Conservation (phyloP, 2,888 invertebrate species). For the Axea sp. region DNA sequence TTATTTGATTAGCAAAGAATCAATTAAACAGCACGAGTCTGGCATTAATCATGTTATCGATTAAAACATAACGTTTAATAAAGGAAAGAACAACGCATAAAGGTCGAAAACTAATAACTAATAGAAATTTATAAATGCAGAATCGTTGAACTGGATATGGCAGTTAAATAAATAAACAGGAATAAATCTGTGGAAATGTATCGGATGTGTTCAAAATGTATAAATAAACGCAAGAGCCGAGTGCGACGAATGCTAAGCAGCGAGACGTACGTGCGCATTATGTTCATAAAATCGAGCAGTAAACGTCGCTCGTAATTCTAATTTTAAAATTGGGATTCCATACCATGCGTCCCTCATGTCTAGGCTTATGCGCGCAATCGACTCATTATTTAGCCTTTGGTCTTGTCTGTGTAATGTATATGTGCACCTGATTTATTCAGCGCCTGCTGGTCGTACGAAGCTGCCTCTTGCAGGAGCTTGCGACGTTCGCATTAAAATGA, state of each 20-base stretch:
- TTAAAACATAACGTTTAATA: no score
- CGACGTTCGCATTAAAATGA: conserved; percentile 41
- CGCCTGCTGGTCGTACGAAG: conserved; percentile 20
- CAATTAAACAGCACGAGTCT: no score
- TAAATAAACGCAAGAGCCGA: conserved; percentile 15
- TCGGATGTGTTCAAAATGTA: conserved; percentile 5
- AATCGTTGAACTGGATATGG: no score
- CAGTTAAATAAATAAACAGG: no score
- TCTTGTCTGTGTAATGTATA: conserved; percentile 45
- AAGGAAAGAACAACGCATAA: no score
- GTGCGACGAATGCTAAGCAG: conserved; percentile 17
- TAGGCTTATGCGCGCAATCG: conserved; percentile 56
- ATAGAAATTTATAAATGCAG: no score
- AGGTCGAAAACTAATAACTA: no score
- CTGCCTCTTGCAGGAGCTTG: conserved; percentile 11
- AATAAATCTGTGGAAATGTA: conserved; percentile 3
- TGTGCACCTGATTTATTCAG: conserved; percentile 58
- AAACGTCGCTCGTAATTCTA: conserved; percentile 23
- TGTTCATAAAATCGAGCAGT: conserved; percentile 18
- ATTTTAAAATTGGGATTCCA: conserved; percentile 47
- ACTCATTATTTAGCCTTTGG: conserved; percentile 64
- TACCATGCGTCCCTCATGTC: conserved; percentile 21
- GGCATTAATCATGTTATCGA: no score
- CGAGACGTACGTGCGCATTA: conserved; percentile 20
- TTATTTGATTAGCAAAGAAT: no score